These are phyloP conservation scores for Oryzias dopingdopingensis DNA, from an alignment of 2,797 vertebrate species.

Conservation along the genomic window DNA sequence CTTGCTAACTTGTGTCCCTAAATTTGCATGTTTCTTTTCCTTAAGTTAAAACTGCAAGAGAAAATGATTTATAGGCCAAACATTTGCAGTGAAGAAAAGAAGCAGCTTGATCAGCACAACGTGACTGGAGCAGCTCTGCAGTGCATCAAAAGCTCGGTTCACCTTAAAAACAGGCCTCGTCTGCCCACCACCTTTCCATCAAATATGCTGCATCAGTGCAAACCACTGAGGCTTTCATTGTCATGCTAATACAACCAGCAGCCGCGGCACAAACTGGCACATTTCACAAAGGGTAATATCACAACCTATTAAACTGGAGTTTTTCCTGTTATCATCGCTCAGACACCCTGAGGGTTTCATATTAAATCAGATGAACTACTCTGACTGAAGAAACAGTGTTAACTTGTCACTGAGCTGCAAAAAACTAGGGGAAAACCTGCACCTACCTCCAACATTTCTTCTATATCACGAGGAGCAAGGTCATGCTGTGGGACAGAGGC, in stretches of 20 bases:
- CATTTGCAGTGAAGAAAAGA: neutral
- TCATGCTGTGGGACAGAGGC: slow-evolving; percentile 71
- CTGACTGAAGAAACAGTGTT: slow-evolving; percentile 29
- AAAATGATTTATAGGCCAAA: too few species aligned
- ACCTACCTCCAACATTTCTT: slow-evolving; percentile 81
- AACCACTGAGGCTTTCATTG: slow-evolving; percentile 69
- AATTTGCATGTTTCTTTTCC: too few species aligned
- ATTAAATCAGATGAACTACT: slow-evolving; percentile 57
- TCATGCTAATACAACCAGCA: slow-evolving; percentile 75
- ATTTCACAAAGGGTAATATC: slow-evolving; percentile 76
- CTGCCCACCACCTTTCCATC: slow-evolving; percentile 66
- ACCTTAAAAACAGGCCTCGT: slow-evolving; percentile 54
- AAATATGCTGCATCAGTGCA: slow-evolving; percentile 53
- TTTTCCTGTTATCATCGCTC: slow-evolving; percentile 60
- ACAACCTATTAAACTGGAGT: slow-evolving; percentile 67
- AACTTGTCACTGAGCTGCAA: slow-evolving; percentile 41
- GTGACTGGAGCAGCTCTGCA: slow-evolving; percentile 9
- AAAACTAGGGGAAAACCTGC: slow-evolving; percentile 51
- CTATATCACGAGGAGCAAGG: slow-evolving; percentile 78
- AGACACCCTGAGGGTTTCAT: slow-evolving; percentile 51
- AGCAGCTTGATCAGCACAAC: slow-evolving; percentile 8
- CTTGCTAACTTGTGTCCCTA: too few species aligned
- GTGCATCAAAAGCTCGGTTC: slow-evolving; percentile 34
- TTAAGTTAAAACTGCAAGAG: too few species aligned
- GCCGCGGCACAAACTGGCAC: slow-evolving; percentile 55